These are phyloP conservation scores for Drosophila phalerata DNA, from an alignment of 2,888 invertebrate species.

Conservation along the genomic window DNA sequence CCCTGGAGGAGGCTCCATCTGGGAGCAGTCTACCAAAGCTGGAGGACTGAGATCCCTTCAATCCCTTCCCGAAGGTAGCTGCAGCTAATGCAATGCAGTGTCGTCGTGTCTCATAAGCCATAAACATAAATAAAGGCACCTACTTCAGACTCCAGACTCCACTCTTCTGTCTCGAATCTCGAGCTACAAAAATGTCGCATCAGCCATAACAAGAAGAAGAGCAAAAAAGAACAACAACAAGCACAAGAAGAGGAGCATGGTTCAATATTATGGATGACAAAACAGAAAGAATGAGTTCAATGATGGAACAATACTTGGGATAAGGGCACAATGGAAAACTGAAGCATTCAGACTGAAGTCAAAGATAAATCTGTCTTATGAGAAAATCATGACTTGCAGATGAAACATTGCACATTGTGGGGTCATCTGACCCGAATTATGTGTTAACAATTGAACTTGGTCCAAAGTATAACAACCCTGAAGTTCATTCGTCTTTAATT, in stretches of 20 bases:
- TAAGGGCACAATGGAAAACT: conserved; percentile 25
- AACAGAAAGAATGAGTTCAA: conserved; percentile 34
- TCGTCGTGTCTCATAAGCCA: conserved; percentile 77
- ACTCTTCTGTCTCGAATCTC: conserved; percentile 9
- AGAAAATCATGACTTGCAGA: conserved; percentile 21
- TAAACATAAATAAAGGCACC: conserved; percentile 84
- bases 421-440: conserved; percentile 2
- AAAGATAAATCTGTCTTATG: conserved; percentile 39
- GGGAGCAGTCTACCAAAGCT: conserved; percentile 20
- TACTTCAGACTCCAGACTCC: conserved; percentile 39
- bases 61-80: conserved; percentile 18
- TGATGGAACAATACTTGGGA: conserved; percentile 52
- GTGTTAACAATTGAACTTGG: conserved; percentile 2
- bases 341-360: conserved; percentile 11
- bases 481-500: neutral
- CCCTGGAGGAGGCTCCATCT: conserved; percentile 44
- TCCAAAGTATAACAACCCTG: neutral
- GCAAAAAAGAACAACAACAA: conserved; percentile 14
- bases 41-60: neutral
- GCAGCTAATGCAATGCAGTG: conserved; percentile 80
- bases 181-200: conserved; percentile 55
- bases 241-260: neutral
- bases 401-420: conserved; percentile 24
- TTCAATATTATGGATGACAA: conserved; percentile 55
- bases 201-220: conserved; percentile 35